Conservation (phyloP, 35 echinoderm and acorn worm species). For the Nesometra sesokonis region DNA sequence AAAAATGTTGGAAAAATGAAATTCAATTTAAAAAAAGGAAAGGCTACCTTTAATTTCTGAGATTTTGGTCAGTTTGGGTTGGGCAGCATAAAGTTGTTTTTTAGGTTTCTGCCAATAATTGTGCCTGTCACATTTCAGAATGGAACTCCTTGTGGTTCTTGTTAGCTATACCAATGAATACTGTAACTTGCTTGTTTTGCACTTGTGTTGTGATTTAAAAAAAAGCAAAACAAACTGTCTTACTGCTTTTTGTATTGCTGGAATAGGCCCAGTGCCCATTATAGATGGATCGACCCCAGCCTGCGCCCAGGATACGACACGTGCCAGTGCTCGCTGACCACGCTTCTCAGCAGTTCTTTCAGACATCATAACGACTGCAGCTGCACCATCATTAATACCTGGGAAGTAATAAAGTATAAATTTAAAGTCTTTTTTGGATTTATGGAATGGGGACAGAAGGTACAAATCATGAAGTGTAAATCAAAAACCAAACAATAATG, state of each 20-base stretch:
- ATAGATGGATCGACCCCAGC: slow-evolving; percentile 90
- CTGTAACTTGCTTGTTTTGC: too few species aligned
- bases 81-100: too few species aligned
- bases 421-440: not conserved
- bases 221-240: slow-evolving; percentile 11
- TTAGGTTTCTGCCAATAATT: too few species aligned
- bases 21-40: too few species aligned
- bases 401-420: not conserved
- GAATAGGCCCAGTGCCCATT: slow-evolving; percentile 93
- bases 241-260: slow-evolving; percentile 81
- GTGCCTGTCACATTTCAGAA: too few species aligned
- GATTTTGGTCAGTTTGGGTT: too few species aligned
- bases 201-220: not conserved
- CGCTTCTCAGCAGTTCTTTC: slow-evolving; percentile 48
- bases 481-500: too few species aligned
- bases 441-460: not conserved
- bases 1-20: too few species aligned
- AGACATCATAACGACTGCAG: slow-evolving; percentile 60
- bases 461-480: too few species aligned
- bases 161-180: too few species aligned
- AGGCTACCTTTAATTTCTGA: too few species aligned
- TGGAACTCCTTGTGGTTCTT: too few species aligned
- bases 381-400: slow-evolving; percentile 98
- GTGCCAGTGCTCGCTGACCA: slow-evolving; percentile 39
- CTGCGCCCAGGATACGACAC: slow-evolving; percentile 59